Evolutionary conservation across 2,113 vertebrate genomes (phyloP).

Genomic region (Lethenteron camtschaticum): DNA sequence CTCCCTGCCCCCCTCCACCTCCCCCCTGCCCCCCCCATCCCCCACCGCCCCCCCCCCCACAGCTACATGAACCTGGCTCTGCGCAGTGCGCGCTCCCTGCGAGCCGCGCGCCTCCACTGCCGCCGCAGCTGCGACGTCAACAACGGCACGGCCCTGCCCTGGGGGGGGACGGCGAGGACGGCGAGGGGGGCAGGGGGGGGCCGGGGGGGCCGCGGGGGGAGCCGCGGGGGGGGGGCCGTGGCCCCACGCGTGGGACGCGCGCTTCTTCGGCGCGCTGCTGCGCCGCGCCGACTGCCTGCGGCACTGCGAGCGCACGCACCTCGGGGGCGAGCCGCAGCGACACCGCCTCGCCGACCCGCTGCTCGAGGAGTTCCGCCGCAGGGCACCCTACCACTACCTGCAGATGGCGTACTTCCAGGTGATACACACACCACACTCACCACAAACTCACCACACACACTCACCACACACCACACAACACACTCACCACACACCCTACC

Average conservation of each 20-base stretch:
- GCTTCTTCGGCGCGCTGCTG: not conserved
- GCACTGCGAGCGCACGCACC: not conserved
- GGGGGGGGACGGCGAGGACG: too few relatives aligned
- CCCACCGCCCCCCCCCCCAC: too few relatives aligned
- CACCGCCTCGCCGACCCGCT: not conserved
- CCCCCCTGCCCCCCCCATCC: too few relatives aligned
- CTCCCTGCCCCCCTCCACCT: fast-evolving
- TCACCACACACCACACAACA: too few relatives aligned
- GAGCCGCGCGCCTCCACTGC: not conserved
- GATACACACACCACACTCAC: too few relatives aligned
- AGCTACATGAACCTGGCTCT: not conserved
- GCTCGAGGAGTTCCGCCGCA: not conserved
- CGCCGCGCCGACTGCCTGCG: not conserved
- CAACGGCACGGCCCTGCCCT: not conserved
- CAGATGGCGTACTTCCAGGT: not conserved
- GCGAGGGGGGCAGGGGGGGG: too few relatives aligned
- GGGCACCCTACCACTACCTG: not conserved
- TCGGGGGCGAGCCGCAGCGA: not conserved
- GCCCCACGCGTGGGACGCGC: not conserved
- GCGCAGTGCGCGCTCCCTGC: not conserved
- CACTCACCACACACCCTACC: too few relatives aligned
- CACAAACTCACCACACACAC: too few relatives aligned
- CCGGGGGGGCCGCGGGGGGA: too few relatives aligned
- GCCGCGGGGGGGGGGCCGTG: too few relatives aligned
- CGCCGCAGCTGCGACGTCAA: not conserved